A percentile compares a stretch with the other conserved stretches of the same genome.
phyloP scores from a whole-genome alignment of 2,888 invertebrate species.

The Euclidia mi region DNA sequence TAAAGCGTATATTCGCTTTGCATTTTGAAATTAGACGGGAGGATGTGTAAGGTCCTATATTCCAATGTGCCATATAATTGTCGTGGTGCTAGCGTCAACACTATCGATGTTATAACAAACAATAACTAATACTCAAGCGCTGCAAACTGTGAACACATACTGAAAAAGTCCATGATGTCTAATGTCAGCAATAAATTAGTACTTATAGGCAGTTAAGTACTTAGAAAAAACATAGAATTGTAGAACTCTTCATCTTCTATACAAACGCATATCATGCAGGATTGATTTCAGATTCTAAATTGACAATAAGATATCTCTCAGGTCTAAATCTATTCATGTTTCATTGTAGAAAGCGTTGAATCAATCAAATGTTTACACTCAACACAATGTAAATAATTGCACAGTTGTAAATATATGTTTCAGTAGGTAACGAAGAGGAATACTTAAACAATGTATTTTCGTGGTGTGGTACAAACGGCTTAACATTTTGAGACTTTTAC shows the following conservation, averaged over 20 bases:
- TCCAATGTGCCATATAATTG: slow-evolving; percentile 76
- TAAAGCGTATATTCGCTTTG: slow-evolving; percentile 65
- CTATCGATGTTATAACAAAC: slow-evolving; percentile 44
- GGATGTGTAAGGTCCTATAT: slow-evolving; percentile 60
- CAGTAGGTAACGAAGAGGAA: slow-evolving; percentile 29
- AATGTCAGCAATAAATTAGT: slow-evolving; percentile 70
- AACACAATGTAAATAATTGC: slow-evolving; percentile 61
- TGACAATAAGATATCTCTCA: slow-evolving; percentile 56
- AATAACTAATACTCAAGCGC: slow-evolving; percentile 56
- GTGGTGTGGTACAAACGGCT: slow-evolving; percentile 36
- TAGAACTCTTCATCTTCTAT: slow-evolving; percentile 45
- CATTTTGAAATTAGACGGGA: slow-evolving; percentile 60
- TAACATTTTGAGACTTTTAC: slow-evolving; percentile 38
- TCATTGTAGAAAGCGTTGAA: slow-evolving; percentile 17
- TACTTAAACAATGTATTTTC: slow-evolving; percentile 21
- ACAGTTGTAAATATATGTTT: slow-evolving; percentile 58
- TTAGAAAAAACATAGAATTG: slow-evolving; percentile 54
- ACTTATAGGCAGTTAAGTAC: slow-evolving; percentile 71
- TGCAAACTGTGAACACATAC: slow-evolving; percentile 35
- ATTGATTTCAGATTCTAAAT: slow-evolving; percentile 38
- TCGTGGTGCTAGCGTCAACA: slow-evolving; percentile 71
- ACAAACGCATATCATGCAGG: slow-evolving; percentile 28
- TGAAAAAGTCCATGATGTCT: slow-evolving; percentile 53
- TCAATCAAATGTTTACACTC: slow-evolving; percentile 31
- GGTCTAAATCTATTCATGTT: slow-evolving; percentile 45